phyloP scores from a whole-genome alignment of 1,140 invertebrate species.

The Melanaphis sacchari region DNA sequence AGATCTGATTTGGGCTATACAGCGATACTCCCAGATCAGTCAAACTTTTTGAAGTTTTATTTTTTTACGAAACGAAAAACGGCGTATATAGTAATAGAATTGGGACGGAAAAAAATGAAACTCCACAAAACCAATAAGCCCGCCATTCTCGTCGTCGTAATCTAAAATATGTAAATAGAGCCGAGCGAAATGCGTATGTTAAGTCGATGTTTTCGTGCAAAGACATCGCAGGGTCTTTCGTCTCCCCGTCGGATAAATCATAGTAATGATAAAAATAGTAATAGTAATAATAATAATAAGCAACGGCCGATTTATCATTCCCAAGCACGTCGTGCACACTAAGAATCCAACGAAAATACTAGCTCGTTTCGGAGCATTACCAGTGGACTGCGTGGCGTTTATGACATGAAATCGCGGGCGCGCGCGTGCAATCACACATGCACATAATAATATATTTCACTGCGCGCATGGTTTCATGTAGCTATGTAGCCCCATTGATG shows the following conservation, averaged over 20 bases:
- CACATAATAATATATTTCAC: background rate
- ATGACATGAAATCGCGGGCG: slow-evolving; percentile 4
- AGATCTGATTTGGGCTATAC: background rate
- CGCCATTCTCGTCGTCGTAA: background rate
- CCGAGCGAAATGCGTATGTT: background rate
- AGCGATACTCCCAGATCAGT: background rate
- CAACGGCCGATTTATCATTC: slow-evolving; percentile 20
- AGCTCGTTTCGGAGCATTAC: slow-evolving; percentile 31
- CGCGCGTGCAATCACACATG: too few species aligned
- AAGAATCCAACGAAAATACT: background rate
- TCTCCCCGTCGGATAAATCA: background rate
- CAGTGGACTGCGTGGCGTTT: background rate
- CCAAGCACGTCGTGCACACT: background rate
- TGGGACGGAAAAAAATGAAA: background rate
- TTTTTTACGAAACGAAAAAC: background rate
- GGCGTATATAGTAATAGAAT: background rate
- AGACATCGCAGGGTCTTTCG: background rate
- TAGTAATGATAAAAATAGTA: background rate
- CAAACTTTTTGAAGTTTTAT: background rate
- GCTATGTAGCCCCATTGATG: background rate
- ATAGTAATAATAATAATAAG: background rate
- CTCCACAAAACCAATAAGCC: background rate
- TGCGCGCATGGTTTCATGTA: background rate
- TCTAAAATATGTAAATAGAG: background rate
- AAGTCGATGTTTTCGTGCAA: background rate